Evolutionary conservation across 2,888 invertebrate genomes (phyloP), one percentile per base, ranked within the genome.

Genomic region (Sturmia bella): DNA sequence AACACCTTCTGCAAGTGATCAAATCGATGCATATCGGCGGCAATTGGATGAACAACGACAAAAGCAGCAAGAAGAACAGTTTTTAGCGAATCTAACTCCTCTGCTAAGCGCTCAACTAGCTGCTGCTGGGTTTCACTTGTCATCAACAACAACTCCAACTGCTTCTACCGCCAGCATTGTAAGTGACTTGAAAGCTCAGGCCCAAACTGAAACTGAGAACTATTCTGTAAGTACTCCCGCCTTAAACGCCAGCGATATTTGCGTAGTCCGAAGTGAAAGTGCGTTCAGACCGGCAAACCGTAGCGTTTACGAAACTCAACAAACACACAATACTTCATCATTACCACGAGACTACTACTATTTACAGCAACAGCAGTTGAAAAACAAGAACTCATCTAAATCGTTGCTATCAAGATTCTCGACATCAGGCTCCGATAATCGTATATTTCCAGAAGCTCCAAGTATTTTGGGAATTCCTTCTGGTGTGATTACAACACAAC

Each of bases 61-160:
- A 89, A 92, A 88, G 89, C 91, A 87, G 90, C 92, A 85, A 86
- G 88, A 88, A 85, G 90, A 88, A 84, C 89, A 88, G 69, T 88
- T 87, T 84, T 85, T 87, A 15, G 89, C 89, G 68, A 89, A 88
- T 77, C 75, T 89, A 43, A 88, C 89, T 32, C 89, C 89, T 0
- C 77, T 89, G 37, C 84, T 89, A 70, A 88, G 89, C 45, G 88
- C 89, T n/a, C 89, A 89, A 74, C 84, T 89, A 61, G 86, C 85
- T 41, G 85, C 86, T 2, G 85, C 86, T 3, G 86, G 86, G 7
- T 85, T 87, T 41, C 84, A 86, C 66, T 85, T 89, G 9, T 80
- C 87, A 21, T 86, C 86, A 83, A 86, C 87, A 56, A 86, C 87
- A 45, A 86, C 88, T 82, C 89, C 88, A 17, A 87, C 88, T 15